phyloP scores from a whole-genome alignment of 2,113 vertebrate species.

The Eulemur rufifrons region DNA sequence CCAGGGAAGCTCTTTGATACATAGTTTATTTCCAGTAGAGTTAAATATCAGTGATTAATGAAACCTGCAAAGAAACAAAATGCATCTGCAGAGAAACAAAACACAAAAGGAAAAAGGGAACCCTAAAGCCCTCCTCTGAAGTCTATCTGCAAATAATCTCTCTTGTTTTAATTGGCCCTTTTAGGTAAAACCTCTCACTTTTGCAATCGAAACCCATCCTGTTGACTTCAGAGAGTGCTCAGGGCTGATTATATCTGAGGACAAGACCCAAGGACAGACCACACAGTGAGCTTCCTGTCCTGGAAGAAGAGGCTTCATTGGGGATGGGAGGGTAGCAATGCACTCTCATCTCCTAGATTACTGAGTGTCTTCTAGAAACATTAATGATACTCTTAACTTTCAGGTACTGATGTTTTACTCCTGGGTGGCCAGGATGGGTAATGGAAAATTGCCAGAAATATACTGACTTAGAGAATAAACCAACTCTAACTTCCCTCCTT shows the following conservation, averaged over 20 bases:
- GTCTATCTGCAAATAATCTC: slow-evolving; percentile 39
- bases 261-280: background rate
- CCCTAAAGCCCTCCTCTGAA: background rate
- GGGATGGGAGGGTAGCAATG: background rate
- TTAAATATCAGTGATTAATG: slow-evolving; percentile 60
- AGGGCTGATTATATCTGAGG: background rate
- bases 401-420: background rate
- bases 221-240: background rate
- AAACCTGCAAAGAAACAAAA: background rate
- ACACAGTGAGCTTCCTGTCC: background rate
- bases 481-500: background rate
- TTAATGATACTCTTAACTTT: background rate
- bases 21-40: slow-evolving; percentile 66
- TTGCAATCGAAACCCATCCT: slow-evolving; percentile 14
- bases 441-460: background rate
- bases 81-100: slow-evolving; percentile 15
- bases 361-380: background rate
- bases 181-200: slow-evolving; percentile 41
- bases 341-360: background rate
- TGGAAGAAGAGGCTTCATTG: background rate
- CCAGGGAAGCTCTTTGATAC: slow-evolving; percentile 44
- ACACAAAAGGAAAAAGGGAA: slow-evolving; percentile 30
- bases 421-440: background rate
- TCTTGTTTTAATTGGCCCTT: slow-evolving; percentile 55
- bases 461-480: background rate